Percentiles rank a stretch among this genome's conserved stretches.
phyloP scores from a whole-genome alignment of 2,113 vertebrate species.

The Lampris megalopsis region DNA sequence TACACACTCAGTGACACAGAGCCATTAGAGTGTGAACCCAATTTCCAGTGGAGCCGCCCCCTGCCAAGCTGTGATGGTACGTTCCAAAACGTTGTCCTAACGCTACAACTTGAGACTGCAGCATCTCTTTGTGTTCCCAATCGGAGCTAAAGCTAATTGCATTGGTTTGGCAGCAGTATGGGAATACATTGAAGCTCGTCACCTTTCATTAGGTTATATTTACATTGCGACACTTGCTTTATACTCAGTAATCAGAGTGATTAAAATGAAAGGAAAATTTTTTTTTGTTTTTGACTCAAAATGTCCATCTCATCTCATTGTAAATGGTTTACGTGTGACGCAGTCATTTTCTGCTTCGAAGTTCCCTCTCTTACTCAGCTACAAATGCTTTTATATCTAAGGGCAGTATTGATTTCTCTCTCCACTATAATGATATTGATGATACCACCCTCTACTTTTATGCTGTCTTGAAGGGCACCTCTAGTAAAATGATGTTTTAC shows the following conservation, averaged over 20 bases:
- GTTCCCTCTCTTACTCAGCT: constrained; percentile 50
- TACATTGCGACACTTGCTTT: constrained; percentile 26
- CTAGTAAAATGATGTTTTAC: constrained; percentile 57
- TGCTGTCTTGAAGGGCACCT: constrained; percentile 66
- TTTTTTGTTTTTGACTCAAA: constrained; percentile 46
- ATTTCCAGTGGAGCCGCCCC: constrained; percentile 97
- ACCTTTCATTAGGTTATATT: constrained; percentile 61
- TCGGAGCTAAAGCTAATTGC: constrained; percentile 49
- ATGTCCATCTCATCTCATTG: constrained; percentile 58
- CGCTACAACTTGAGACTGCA: constrained; percentile 47
- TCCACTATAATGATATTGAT: constrained; percentile 61
- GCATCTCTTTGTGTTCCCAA: constrained; percentile 40
- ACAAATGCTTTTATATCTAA: constrained; percentile 71
- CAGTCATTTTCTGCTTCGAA: constrained; percentile 49
- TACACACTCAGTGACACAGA: constrained; percentile 91
- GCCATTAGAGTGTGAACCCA: constrained; percentile 94
- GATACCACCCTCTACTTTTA: constrained; percentile 58
- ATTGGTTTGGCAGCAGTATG: constrained; percentile 44
- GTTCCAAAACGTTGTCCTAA: constrained; percentile 54
- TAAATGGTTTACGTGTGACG: constrained; percentile 58
- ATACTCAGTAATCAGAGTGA: constrained; percentile 9
- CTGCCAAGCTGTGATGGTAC: constrained; percentile 97
- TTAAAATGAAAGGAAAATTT: constrained; percentile 37
- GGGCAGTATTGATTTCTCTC: constrained; percentile 72
- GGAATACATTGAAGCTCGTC: constrained; percentile 45